A percentile compares a stretch with the other conserved stretches of the same genome.
Evolutionary conservation across 2,113 vertebrate species (phyloP).

Genomic region (Eclectus roratus): DNA sequence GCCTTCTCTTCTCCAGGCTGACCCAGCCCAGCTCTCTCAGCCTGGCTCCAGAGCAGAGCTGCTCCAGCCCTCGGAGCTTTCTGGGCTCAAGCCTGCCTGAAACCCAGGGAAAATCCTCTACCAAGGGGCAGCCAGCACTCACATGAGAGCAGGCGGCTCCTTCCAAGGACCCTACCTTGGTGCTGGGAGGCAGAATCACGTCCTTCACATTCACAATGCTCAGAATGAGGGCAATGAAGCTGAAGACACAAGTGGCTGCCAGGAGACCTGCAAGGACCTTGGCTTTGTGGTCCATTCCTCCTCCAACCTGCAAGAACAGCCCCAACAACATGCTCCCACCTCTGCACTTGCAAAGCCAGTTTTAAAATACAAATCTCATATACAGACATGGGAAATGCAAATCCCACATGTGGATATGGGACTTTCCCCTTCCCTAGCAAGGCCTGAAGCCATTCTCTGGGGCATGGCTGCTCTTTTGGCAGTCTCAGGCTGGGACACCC

Average conservation of each 20-base stretch:
- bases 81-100: background rate
- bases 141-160: accelerated
- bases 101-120: background rate
- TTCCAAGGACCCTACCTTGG: conserved; percentile 41
- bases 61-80: background rate
- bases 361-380: background rate
- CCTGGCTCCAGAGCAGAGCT: background rate
- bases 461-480: background rate
- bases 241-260: background rate
- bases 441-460: background rate
- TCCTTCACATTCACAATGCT: background rate
- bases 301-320: conserved; percentile 36
- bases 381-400: too few relatives aligned
- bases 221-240: conserved; percentile 62
- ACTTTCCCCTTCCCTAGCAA: background rate
- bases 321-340: background rate
- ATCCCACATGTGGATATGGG: background rate
- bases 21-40: background rate
- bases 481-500: background rate
- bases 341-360: background rate
- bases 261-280: conserved; percentile 18
- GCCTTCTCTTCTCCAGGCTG: background rate
- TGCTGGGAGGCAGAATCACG: conserved; percentile 24
- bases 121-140: background rate
- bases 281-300: conserved; percentile 38